Percentiles rank a stretch among this genome's conserved stretches.
Conservation (phyloP, 2,797 vertebrate genomes). For the Scyliorhinus canicula region DNA sequence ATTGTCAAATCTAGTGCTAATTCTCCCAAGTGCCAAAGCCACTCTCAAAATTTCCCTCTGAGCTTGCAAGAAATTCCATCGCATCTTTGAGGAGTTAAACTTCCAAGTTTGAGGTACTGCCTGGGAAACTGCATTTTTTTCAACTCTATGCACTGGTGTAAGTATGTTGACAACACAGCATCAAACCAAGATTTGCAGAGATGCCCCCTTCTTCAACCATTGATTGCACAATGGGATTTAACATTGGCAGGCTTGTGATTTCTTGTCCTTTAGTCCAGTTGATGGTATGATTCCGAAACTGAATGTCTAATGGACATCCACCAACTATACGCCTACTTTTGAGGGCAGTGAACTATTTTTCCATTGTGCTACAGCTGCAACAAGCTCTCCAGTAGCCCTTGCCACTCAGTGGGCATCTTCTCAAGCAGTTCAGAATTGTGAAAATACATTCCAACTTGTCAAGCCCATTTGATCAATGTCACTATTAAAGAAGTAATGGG, state of each 20-base stretch:
- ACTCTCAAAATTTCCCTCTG: background rate
- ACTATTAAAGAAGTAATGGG: slow-evolving; percentile 15
- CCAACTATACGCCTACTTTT: background rate
- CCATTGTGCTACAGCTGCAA: too few relatives aligned
- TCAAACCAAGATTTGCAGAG: background rate
- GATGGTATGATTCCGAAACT: background rate
- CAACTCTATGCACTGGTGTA: background rate
- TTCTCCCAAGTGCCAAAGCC: background rate
- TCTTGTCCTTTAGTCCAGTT: background rate
- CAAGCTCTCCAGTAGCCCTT: background rate
- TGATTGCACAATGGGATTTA: background rate
- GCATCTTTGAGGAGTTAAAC: background rate
- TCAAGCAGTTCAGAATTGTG: background rate
- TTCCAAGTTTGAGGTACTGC: background rate
- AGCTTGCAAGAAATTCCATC: background rate
- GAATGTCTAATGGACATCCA: background rate
- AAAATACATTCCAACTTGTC: slow-evolving; percentile 23
- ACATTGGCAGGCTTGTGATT: background rate
- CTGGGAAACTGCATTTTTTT: background rate
- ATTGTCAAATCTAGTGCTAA: too few relatives aligned
- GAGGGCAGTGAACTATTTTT: background rate
- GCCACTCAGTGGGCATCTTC: background rate
- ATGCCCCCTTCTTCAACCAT: too few relatives aligned
- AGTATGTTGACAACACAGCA: background rate
- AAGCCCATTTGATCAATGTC: slow-evolving; percentile 3